phyloP scores from a whole-genome alignment of 2,888 invertebrate species.

The Ichneumoninae sp. region DNA sequence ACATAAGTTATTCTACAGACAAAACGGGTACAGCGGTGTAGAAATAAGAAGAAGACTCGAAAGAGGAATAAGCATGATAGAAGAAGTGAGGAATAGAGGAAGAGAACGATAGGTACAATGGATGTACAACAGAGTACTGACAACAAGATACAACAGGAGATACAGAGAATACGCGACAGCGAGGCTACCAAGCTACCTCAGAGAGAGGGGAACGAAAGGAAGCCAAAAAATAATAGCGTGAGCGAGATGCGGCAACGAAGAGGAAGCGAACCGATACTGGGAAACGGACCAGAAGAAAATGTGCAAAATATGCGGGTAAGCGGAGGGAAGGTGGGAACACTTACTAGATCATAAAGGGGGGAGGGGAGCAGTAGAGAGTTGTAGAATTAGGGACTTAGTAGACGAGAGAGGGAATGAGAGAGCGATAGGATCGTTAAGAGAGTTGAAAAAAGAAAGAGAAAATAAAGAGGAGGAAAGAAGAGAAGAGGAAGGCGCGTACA shows the following conservation, averaged over 20 bases:
- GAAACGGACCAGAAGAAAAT: neutral
- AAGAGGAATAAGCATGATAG: slow-evolving; percentile 64
- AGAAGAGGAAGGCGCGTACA: slow-evolving; percentile 47
- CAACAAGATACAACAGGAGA: neutral
- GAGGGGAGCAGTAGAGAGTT: neutral
- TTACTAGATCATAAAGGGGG: slow-evolving; percentile 48
- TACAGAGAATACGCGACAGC: neutral
- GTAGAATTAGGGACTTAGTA: slow-evolving; percentile 22
- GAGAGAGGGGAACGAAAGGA: neutral
- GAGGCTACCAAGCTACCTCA: slow-evolving; percentile 2
- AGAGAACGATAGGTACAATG: slow-evolving; percentile 56
- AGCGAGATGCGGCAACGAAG: slow-evolving; percentile 25
- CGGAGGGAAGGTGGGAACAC: neutral
- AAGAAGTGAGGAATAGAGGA: slow-evolving; percentile 65
- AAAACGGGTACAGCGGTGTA: slow-evolving; percentile 40
- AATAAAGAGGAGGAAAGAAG: neutral
- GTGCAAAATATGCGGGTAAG: slow-evolving; percentile 10
- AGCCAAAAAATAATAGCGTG: slow-evolving; percentile 23
- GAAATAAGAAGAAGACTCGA: slow-evolving; percentile 54
- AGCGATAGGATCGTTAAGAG: slow-evolving; percentile 44
- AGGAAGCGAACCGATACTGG: slow-evolving; percentile 29
- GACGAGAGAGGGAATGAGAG: slow-evolving; percentile 64
- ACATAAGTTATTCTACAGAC: slow-evolving; percentile 22
- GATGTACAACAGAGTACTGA: slow-evolving; percentile 11
- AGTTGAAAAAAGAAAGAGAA: slow-evolving; percentile 37